Evolutionary conservation across 2,113 vertebrate species (phyloP).

Genomic region (Ovibos moschatus): DNA sequence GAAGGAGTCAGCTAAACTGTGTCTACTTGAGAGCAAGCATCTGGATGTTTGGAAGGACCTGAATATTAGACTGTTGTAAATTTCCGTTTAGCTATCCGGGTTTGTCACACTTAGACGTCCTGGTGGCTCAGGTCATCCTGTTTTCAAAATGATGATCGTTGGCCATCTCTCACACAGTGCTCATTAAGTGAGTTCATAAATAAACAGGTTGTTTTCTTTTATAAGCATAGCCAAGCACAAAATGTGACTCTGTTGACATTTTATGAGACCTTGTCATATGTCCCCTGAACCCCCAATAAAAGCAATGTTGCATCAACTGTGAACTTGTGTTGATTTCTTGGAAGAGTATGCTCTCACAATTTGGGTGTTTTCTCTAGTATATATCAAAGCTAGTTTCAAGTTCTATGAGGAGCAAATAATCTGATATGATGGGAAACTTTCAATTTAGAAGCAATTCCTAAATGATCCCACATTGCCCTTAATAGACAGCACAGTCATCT

Average conservation of each 20-base stretch:
- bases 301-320: constrained; percentile 32
- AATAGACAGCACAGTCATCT: neutral
- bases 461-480: neutral
- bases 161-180: neutral
- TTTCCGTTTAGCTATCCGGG: neutral
- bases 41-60: neutral
- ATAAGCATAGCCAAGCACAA: constrained; percentile 36
- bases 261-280: constrained; percentile 45
- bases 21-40: neutral
- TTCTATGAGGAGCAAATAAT: neutral
- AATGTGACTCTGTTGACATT: constrained; percentile 56
- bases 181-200: constrained; percentile 22
- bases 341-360: neutral
- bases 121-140: neutral
- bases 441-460: neutral
- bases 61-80: neutral
- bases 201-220: constrained; percentile 2
- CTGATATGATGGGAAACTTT: neutral
- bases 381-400: neutral
- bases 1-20: neutral
- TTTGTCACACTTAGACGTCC: neutral
- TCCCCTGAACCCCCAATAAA: constrained; percentile 65
- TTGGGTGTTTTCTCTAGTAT: neutral
- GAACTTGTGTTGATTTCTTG: constrained; percentile 59
- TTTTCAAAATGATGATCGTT: constrained; percentile 11